Evolutionary conservation across 53 echinoderm and acorn worm species (phyloP), one percentile per base, ranked within the genome.

Genomic region (Pentamera pediparva): DNA sequence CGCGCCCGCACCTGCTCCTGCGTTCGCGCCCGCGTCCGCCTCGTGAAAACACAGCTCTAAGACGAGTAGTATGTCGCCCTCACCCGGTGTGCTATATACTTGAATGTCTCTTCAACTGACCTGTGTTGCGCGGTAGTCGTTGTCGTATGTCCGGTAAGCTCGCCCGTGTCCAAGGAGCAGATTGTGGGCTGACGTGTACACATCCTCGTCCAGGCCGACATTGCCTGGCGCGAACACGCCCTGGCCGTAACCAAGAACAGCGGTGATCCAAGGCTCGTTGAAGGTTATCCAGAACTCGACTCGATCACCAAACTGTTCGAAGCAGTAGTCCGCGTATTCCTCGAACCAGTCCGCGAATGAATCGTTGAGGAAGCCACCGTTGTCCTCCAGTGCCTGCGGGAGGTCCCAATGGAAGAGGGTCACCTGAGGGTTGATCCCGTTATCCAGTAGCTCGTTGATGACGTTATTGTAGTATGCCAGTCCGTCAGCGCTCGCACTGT

Each of bases 211-310:
- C 11, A 85, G 72, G 13, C 88, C 88, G 22, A 26, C 26, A 28
- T 18, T 3, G 13, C 59, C 59, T 6, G 92, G 92, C 30, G 92
- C 88, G 50, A 76, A 76, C 28, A 51, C 73, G 11, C 87, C 92
- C 11, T 70, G 72, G 2, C 88, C 92, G 51, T 88, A 73, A 6
- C 88, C 88, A 22, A 82, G 74, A 26, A 87, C 27, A 18, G 92
- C 76, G 29, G 85, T 69, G 28, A 92, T 75, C 92, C 92, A 92
- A 4, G 92, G 92, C 75, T 92, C 92, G 56, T 92, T 92, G 33
- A 92, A 84, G 6, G 92, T 92, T 29, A 92, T 82, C 92, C 92
- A 92, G 31, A 87, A 75, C 67, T 88, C 88, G n/a, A 92, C 92
- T 15, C 88, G 55, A 41, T 88, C 76, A 6, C 92, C 92, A 51